Conservation (phyloP, 2,888 invertebrate genomes). For the Synergus gifuensis region DNA sequence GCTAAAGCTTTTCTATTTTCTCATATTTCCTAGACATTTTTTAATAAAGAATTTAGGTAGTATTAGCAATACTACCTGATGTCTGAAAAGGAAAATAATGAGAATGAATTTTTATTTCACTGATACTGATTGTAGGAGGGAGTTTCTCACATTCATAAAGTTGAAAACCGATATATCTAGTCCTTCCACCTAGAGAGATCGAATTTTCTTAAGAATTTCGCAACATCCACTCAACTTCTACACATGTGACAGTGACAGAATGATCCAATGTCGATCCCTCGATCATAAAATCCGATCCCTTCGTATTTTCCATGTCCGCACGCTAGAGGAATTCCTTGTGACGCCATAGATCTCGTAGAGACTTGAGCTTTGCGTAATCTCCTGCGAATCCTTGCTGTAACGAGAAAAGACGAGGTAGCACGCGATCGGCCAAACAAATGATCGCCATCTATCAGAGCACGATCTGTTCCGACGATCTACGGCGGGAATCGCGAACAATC, state of each 20-base stretch:
- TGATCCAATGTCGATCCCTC: conserved; percentile 44
- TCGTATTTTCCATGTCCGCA: conserved; percentile 44
- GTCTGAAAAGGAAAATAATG: background rate
- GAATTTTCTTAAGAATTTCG: conserved; percentile 33
- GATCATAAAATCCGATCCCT: conserved; percentile 46
- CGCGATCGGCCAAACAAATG: conserved; percentile 71
- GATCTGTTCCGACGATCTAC: conserved; percentile 63
- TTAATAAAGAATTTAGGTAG: too few relatives aligned
- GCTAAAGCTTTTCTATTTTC: background rate
- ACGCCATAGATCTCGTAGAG: conserved; percentile 10
- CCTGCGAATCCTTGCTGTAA: conserved; percentile 18
- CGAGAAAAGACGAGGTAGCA: conserved; percentile 54
- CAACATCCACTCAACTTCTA: conserved; percentile 10
- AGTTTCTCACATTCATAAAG: conserved; percentile 30
- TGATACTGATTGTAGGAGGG: background rate
- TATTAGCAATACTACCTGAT: background rate
- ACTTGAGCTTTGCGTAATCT: conserved; percentile 15
- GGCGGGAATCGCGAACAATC: conserved; percentile 53
- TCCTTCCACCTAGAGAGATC: conserved; percentile 11
- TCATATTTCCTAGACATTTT: too few relatives aligned
- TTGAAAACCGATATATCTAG: conserved; percentile 29
- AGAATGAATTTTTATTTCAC: background rate
- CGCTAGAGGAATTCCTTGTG: conserved; percentile 34
- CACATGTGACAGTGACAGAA: conserved; percentile 20
- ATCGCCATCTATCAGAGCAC: conserved; percentile 71